These are phyloP conservation scores for Mormyrus hasselquistii DNA, from an alignment of 2,797 vertebrate genomes.

Conservation along the genomic window DNA sequence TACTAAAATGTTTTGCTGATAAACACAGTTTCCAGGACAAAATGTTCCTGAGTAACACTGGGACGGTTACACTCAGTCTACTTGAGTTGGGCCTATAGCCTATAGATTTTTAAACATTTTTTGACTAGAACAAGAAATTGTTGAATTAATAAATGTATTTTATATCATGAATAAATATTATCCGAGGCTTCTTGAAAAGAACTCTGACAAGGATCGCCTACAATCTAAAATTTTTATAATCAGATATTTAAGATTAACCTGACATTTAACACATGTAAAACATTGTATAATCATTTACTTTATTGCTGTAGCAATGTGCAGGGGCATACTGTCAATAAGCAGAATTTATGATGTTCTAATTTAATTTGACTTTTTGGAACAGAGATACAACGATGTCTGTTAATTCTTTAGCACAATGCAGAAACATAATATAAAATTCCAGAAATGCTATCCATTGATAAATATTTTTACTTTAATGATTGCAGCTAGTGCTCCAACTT, in stretches of 20 bases:
- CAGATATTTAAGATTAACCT: not conserved
- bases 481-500: not conserved
- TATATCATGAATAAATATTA: not conserved
- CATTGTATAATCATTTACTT: not conserved
- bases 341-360: not conserved
- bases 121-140: not conserved
- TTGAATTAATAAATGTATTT: not conserved
- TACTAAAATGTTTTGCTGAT: conserved; percentile 20
- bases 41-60: not conserved
- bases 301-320: not conserved
- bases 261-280: not conserved
- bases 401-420: not conserved
- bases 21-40: conserved; percentile 1
- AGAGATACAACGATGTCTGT: not conserved
- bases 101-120: not conserved
- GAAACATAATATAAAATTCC: not conserved
- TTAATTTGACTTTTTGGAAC: not conserved
- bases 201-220: not conserved
- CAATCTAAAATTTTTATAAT: not conserved
- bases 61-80: not conserved
- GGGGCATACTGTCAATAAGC: not conserved
- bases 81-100: not conserved
- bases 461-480: not conserved
- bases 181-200: not conserved
- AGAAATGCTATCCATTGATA: not conserved